These are phyloP conservation scores for Eulimnadia texana DNA, from an alignment of 1,140 invertebrate genomes.

Conservation along the genomic window DNA sequence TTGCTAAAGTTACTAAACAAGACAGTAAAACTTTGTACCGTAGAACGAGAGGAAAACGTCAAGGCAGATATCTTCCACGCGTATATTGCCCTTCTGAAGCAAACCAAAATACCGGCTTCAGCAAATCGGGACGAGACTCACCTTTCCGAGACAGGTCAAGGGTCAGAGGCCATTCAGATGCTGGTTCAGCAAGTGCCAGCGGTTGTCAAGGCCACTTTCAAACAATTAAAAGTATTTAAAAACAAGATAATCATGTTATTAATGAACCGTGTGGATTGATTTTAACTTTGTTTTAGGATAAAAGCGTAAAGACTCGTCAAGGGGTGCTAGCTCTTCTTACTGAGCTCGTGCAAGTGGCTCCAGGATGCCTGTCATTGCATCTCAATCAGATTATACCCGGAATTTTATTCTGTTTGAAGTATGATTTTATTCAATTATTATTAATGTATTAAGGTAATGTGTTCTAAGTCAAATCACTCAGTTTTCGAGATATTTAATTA, in stretches of 20 bases:
- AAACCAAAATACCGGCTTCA: constrained; percentile 58
- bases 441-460: not conserved
- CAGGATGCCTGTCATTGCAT: constrained; percentile 72
- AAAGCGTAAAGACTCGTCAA: constrained; percentile 83
- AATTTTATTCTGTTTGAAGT: constrained; percentile 74
- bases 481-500: too few species aligned
- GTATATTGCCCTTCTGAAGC: constrained; percentile 80
- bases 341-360: constrained; percentile 75
- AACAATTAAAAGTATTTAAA: constrained; percentile 54
- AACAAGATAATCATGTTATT: not conserved
- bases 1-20: too few species aligned
- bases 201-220: constrained; percentile 75
- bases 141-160: constrained; percentile 38
- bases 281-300: constrained; percentile 43
- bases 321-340: constrained; percentile 80
- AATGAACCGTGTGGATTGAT: not conserved
- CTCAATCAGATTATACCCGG: constrained; percentile 73
- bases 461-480: constrained; percentile 7
- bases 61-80: constrained; percentile 96
- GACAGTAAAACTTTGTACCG: too few species aligned
- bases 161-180: constrained; percentile 57
- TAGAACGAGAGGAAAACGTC: constrained; percentile 97
- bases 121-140: constrained; percentile 25
- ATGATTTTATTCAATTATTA: not conserved
- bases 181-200: constrained; percentile 42